Evolutionary conservation across 2,797 vertebrate genomes (phyloP), one percentile per base, ranked within the genome.

Genomic region (Decapterus maruadsi): DNA sequence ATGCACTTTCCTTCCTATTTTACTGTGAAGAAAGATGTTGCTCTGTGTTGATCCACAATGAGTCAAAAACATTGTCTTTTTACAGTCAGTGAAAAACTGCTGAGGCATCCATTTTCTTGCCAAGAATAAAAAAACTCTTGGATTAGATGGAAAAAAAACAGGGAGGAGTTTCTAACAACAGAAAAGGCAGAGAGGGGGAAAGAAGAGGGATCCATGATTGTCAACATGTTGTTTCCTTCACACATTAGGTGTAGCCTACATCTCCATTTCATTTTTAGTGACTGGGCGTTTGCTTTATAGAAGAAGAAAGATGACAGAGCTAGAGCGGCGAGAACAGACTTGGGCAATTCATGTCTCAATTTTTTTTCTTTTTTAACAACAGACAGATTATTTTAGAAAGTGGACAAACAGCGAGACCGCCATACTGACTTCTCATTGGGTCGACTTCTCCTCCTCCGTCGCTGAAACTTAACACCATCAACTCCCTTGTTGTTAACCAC

Each of bases 1-100:
- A 5, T 26, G 26, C 10, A 22, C 19, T 61, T 26, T 45, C 56
- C 43, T 67, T 74, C 62, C 56, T 57, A 14, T 81, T 79, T 68
- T 14, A n/a, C 59, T 22, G 4, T 50, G 34, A 60, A 14, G 54
- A 57, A 70, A 46, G 7, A 22, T 54, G 22, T 54, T 13, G 17
- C 19, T 48, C 11, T 54, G 22, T 54, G 29, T 54, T 54, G 51
- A n/a, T 20, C 4, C n/a, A 51, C 9, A 11, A n/a, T 12, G 4
- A 48, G 8, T 5, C 5, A 53, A 13, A 53, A 26, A 26, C 1
- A 6, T 22, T 2, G 14, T n/a, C 46, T n/a, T n/a, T n/a, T 2
- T 12, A 20, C 2, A 54, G 17, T 16, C 29, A 1, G 9, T 63
- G 14, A 53, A 14, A 40, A 43, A 51, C 8, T n/a, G 13, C 1